These are phyloP conservation scores for Anaspis maculata DNA, from an alignment of 2,888 invertebrate genomes.

Conservation along the genomic window DNA sequence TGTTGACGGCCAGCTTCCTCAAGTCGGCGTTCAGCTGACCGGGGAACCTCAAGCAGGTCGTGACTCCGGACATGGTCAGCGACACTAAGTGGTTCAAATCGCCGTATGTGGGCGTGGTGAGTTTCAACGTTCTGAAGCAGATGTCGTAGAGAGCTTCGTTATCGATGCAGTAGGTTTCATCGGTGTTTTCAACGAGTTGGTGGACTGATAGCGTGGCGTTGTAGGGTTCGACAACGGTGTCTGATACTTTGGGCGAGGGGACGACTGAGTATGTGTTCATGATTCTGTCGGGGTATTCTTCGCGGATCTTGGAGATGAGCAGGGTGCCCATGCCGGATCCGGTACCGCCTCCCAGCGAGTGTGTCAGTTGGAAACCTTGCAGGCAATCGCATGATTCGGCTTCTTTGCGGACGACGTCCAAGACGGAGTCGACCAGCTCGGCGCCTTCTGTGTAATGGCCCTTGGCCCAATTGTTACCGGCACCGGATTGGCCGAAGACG, in stretches of 20 bases:
- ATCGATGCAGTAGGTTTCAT: conserved; percentile 83
- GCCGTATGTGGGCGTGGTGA: conserved; percentile 79
- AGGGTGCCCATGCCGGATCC: conserved; percentile 77
- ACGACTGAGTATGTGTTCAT: conserved; percentile 81
- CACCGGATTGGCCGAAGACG: conserved; percentile 63
- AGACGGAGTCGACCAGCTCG: conserved; percentile 74
- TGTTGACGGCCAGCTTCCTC: conserved; percentile 86
- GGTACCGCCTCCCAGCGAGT: conserved; percentile 72
- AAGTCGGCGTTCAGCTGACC: conserved; percentile 91
- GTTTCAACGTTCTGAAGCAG: conserved; percentile 82
- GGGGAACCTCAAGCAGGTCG: conserved; percentile 78
- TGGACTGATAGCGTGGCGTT: conserved; percentile 82
- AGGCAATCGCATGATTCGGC: conserved; percentile 89
- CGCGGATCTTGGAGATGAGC: conserved; percentile 80
- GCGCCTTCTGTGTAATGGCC: conserved; percentile 90
- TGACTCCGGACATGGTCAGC: conserved; percentile 79
- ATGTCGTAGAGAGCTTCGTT: conserved; percentile 75
- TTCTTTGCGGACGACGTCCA: conserved; percentile 79
- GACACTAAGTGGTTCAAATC: conserved; percentile 84
- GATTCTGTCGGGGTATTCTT: conserved; percentile 84
- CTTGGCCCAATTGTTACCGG: conserved; percentile 85
- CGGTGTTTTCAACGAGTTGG: conserved; percentile 81
- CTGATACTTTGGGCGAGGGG: conserved; percentile 69
- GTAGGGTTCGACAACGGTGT: conserved; percentile 76
- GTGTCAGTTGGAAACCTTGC: conserved; percentile 80